Evolutionary conservation across 2,888 invertebrate genomes (phyloP), one percentile per base, ranked within the genome.

Genomic region (Leptura quadrifasciata): DNA sequence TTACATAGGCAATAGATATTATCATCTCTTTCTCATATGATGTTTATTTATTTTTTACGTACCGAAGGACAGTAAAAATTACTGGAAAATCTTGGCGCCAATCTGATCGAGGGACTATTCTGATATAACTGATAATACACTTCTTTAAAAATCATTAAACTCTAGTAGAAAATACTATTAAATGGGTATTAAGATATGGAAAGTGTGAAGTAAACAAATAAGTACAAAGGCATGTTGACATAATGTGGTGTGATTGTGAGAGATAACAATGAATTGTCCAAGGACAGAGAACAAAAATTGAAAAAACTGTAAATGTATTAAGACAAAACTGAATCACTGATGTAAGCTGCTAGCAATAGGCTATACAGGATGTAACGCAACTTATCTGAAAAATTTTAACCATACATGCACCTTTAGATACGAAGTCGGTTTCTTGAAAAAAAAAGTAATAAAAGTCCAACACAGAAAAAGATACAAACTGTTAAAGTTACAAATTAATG

Each of bases 51-150:
- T 39, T 20, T 21, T 63, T 2, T 35, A 60, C 60, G 3, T n/a
- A 27, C 21, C 18, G 60, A 31, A 61, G 47, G 27, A 31, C 60
- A 61, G 31, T 61, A 61, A 63, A 63, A 63, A 63, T n/a, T n/a
- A 47, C n/a, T 1, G 47, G 39, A 18, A 63, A 63, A 63, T 63
- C 63, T 27, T 39, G 63, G 63, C 63, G 63, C 63, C 63, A 63
- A 63, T 39, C 39, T 39, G 63, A 63, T 63, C 20, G 9, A 47
- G 35, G 18, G 18, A 39, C 35, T 35, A 63, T 63, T 61, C 27
- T 61, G 60, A 31, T 61, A 31, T 31, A 39, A 39, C 63, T 63
- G 63, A 63, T 63, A 63, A 21, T 21, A n/a, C 0, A 63, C n/a
- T 21, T 63, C 20, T 39, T 39, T 39, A 63, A 63, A 63, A 20